phyloP scores from a whole-genome alignment of 2,888 invertebrate species.

The Hydriomena furcata region DNA sequence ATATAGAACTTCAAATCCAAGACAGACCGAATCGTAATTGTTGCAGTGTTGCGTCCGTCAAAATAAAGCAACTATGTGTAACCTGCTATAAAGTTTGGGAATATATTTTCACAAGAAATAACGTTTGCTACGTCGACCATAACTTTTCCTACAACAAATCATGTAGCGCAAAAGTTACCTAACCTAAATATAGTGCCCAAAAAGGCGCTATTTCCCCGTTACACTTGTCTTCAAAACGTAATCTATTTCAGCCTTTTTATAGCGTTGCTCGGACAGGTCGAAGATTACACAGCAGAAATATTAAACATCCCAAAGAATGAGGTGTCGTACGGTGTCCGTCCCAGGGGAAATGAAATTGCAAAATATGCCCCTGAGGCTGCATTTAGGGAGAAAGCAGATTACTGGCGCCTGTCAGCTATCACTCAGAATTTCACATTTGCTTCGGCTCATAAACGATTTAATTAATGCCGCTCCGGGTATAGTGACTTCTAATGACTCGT shows the following conservation, averaged over 20 bases:
- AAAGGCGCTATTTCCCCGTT: conserved; percentile 22
- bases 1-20: no score
- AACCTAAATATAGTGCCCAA: conserved; percentile 13
- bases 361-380: conserved; percentile 62
- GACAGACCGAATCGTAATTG: no score
- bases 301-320: conserved; percentile 64
- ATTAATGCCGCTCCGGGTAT: no score
- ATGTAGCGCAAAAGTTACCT: not conserved
- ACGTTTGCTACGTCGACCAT: conserved; percentile 2
- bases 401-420: not conserved
- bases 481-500: no score
- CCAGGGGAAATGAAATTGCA: conserved; percentile 76
- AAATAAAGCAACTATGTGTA: no score
- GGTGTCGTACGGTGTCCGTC: conserved; percentile 62
- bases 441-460: no score
- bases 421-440: no score
- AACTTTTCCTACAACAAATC: not conserved
- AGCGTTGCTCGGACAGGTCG: conserved; percentile 42
- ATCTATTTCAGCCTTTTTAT: conserved; percentile 26
- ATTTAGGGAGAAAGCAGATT: conserved; percentile 5
- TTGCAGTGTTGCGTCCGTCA: no score
- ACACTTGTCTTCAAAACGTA: conserved; percentile 26
- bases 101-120: not conserved
- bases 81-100: not conserved
- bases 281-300: conserved; percentile 64